Percentiles rank a stretch among this genome's conserved stretches.
These are phyloP conservation scores for Botrylloides violaceus DNA, from an alignment of 23 tunicate species.

Conservation along the genomic window DNA sequence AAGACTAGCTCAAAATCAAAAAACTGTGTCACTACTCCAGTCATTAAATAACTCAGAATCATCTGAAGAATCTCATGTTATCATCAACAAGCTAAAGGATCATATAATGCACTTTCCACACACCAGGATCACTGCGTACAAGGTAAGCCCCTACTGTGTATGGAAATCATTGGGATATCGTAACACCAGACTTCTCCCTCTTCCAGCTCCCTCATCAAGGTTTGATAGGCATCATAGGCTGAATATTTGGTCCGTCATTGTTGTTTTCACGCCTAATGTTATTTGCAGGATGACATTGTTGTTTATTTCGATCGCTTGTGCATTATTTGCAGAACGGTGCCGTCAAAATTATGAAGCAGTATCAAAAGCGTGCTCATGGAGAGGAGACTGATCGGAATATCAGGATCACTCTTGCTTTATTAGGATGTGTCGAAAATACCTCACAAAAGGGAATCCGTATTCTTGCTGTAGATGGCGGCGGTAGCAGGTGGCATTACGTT, in stretches of 20 bases:
- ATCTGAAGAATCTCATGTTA: not conserved
- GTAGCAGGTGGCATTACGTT: slow-evolving; percentile 74
- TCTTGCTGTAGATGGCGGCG: slow-evolving; percentile 87
- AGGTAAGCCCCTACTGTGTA: slow-evolving; percentile 30
- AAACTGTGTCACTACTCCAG: not conserved
- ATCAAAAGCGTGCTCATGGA: slow-evolving; percentile 29
- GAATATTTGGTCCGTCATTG: too few species aligned
- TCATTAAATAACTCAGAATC: not conserved
- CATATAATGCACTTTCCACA: slow-evolving; percentile 72
- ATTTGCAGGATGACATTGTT: too few species aligned
- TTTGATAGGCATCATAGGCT: too few species aligned
- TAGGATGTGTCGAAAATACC: slow-evolving; percentile 81
- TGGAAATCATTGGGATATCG: not conserved
- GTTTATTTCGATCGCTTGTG: too few species aligned
- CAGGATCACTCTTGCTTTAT: slow-evolving; percentile 74
- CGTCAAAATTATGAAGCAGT: slow-evolving; percentile 48
- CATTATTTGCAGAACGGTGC: slow-evolving; percentile 57
- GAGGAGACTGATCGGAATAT: slow-evolving; percentile 23
- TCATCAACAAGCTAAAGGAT: slow-evolving; percentile 38
- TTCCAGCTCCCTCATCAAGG: too few species aligned
- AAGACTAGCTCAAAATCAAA: slow-evolving; percentile 22
- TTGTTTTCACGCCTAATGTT: not conserved
- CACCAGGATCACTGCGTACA: slow-evolving; percentile 84
- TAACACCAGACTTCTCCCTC: not conserved
- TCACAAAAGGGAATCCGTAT: slow-evolving; percentile 47